Evolutionary conservation across 2,113 vertebrate species (phyloP), one percentile per base, ranked within the genome.

Genomic region (Tringa solitaria): DNA sequence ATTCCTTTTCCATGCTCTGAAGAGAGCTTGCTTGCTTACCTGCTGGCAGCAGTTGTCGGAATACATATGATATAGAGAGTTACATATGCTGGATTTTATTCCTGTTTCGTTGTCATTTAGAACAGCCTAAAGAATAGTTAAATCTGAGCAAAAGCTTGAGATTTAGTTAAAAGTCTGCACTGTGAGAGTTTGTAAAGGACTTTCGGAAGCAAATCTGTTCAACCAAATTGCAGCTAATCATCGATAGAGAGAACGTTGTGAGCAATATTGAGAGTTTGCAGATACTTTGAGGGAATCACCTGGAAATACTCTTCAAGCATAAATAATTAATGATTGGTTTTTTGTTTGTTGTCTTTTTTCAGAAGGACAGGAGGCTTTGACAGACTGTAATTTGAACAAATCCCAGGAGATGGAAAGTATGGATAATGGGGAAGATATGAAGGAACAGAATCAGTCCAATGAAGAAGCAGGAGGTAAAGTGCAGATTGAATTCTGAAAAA

Each of bases 391-490:
- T 87, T 90, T 96, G 91, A 94, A 91, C 84, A 98, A 97, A 94
- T 95, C 97, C 77, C 97, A 97, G 80, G 98, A 98, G 59, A 84
- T 91, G 67, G 98, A 98, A 94, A 97, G 91, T 65, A 61, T 95
- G 84, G 97, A 97, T 61, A 96, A 57, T 17, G 63, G 13, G 11
- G 98, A 98, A 96, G 97, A 97, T 10, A 20, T 78, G 82, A 97
- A 97, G 91, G 97, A 97, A 4, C 96, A 89, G 79, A 80, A 9
- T 60, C 96, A 94, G 48, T 35, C 85, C 60, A 95, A 93, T 54
- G 98, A 98, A 84, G 97, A 98, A 57, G 63, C 12, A 63, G 97
- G 97, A 98, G 98, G 98, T 98, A 94, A 98, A 95, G 33, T 46
- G 33, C 32, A 84, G 63, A 16, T 9, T 60, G 12, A 23, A 37